Base-by-base conservation (phyloP, 2,113 vertebrate species). In the Merops nubicus region DNA sequence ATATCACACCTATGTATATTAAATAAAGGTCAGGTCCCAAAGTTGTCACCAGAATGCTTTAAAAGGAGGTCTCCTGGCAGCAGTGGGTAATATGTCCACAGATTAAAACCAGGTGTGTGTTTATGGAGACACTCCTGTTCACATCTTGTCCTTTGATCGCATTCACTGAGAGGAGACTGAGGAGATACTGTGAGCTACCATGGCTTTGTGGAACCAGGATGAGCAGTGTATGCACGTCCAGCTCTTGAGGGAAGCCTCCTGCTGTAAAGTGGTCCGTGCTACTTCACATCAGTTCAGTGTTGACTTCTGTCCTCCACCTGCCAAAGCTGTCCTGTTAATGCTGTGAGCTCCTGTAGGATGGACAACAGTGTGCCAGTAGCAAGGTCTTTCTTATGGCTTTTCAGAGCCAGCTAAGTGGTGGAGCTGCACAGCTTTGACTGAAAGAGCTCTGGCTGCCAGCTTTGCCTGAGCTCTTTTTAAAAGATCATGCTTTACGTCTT, bases 251-350 rank as follows among this genome's bases (percentile, higher is more conserved):
- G 3, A 62, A 85, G 31, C 74, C 28, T 14, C 5, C 76, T 89
- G 50, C 45, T 69, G 0, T 17, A 25, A 38, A 64, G 9, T 15
- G 34, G 12, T 70, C 47, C 1, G 1, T 50, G 76, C 80, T 76
- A 2, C 40, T 64, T 63, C n/a, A 16, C 28, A 69, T 45, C 33
- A 20, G 34, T 22, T 76, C 62, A 57, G 53, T 69, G 91, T 88
- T 96, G 96, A 95, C 93, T 2, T 42, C 70, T 59, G 70, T 38
- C 17, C 75, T 50, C 38, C n/a, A 42, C 43, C 54, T 89, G 85
- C 77, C 57, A 43, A 28, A 65, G 33, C 36, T 78, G 79, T 15
- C 38, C 76, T 12, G 0, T 25, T 65, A 7, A 4, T 6, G 33
- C 31, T 43, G 36, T 20, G 29, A 59, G 62, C 38, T 63, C 59